Evolutionary conservation across 2,113 vertebrate species (phyloP).

Genomic region (Austrofundulus limnaeus): DNA sequence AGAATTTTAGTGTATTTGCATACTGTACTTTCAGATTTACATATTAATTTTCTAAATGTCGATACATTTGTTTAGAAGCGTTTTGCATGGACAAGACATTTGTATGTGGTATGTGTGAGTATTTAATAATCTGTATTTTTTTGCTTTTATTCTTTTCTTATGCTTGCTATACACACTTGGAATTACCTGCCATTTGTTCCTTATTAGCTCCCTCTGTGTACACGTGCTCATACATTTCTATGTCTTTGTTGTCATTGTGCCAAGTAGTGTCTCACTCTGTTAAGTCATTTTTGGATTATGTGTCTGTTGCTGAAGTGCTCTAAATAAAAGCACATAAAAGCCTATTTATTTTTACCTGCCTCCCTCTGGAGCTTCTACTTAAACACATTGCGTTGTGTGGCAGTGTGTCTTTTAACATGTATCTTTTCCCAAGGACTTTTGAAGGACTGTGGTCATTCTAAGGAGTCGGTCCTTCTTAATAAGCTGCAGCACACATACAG

Average conservation of each 20-base stretch:
- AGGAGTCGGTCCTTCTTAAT: conserved; percentile 44
- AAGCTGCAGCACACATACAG: conserved; percentile 21
- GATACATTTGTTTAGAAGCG: no score
- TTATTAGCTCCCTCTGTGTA: neutral
- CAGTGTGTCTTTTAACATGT: neutral
- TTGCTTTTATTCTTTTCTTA: neutral
- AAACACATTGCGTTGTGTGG: neutral
- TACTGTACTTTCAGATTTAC: no score
- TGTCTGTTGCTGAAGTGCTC: neutral
- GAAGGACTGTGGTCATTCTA: conserved; percentile 27
- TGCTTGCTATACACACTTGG: neutral
- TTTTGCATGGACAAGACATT: no score
- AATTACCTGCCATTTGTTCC: neutral
- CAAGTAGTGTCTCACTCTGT: neutral
- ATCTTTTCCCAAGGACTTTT: conserved; percentile 5
- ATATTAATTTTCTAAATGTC: no score
- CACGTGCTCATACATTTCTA: neutral
- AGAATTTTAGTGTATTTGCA: no score
- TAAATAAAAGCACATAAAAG: neutral
- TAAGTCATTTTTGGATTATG: neutral
- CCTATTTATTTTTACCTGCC: neutral
- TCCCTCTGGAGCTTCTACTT: neutral
- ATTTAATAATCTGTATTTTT: no score
- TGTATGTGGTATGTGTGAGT: neutral
- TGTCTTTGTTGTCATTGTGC: neutral